Conservation (phyloP, 1,140 invertebrate species). For the Drosophila melanogaster region DNA sequence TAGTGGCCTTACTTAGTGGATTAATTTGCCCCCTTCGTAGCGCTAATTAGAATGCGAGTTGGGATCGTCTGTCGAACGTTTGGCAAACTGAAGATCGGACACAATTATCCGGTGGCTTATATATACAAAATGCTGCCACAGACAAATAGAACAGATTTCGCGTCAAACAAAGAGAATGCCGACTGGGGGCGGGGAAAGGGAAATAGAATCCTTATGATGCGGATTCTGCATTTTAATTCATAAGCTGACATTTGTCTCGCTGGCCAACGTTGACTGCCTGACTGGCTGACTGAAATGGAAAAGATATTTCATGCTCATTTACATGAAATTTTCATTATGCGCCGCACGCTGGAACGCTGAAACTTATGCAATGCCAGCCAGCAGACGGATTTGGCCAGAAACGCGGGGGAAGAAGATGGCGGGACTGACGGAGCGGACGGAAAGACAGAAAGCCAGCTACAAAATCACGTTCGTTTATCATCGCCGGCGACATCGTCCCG, state of each 20-base stretch:
- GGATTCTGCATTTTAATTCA: conserved; percentile 84
- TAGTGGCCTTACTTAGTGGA: conserved; percentile 12
- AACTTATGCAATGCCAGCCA: conserved; percentile 67
- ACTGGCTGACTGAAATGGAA: conserved; percentile 72
- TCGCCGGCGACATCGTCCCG: conserved; percentile 66
- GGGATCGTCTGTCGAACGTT: conserved; percentile 7
- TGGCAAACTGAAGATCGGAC: conserved; percentile 14
- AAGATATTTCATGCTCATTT: conserved; percentile 84
- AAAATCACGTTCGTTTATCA: conserved; percentile 81
- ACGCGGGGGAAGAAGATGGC: background rate
- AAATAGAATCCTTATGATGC: conserved; percentile 70
- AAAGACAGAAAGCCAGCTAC: conserved; percentile 65
- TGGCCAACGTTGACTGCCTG: conserved; percentile 41
- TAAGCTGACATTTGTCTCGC: conserved; percentile 83
- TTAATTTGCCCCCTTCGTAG: conserved; percentile 10
- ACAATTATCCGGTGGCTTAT: conserved; percentile 24
- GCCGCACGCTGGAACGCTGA: conserved; percentile 50
- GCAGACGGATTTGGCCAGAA: conserved; percentile 61
- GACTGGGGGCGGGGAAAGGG: background rate
- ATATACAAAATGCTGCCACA: conserved; percentile 30
- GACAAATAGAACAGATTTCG: conserved; percentile 65
- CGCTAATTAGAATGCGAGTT: conserved; percentile 24
- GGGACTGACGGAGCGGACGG: background rate
- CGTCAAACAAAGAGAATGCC: conserved; percentile 14
- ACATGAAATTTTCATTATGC: conserved; percentile 84